Evolutionary conservation across 92 coral and sea anemone genomes (phyloP).

Genomic region (Micromussa lordhowensis): DNA sequence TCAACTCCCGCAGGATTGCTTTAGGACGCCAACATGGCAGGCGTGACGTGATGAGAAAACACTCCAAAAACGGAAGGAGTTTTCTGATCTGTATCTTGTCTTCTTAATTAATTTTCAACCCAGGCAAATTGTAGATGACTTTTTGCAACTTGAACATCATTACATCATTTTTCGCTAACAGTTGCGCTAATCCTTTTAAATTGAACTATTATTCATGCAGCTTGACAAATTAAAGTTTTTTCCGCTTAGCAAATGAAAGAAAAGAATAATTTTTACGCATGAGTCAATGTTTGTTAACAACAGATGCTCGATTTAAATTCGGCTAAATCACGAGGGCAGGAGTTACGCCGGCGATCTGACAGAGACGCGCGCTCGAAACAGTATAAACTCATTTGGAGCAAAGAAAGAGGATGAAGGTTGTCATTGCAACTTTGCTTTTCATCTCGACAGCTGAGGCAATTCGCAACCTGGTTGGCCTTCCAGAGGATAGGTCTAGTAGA

Average conservation of each 20-base stretch:
- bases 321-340: not conserved
- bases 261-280: not conserved
- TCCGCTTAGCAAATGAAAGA: not conserved
- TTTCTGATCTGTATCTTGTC: too few species aligned
- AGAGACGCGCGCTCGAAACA: not conserved
- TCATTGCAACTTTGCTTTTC: not conserved
- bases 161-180: not conserved
- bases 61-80: too few species aligned
- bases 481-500: conserved; percentile 3
- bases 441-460: conserved; percentile 2
- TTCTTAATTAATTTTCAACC: too few species aligned
- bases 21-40: too few species aligned
- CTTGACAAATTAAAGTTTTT: not conserved
- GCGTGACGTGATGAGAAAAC: too few species aligned
- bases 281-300: not conserved
- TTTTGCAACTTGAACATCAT: too few species aligned
- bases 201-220: not conserved
- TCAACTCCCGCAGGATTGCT: too few species aligned
- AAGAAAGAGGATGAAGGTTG: not conserved
- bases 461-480: conserved; percentile 8
- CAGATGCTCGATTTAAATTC: not conserved
- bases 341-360: not conserved
- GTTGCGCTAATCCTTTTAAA: not conserved
- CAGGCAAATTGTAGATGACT: too few species aligned
- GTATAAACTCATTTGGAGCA: not conserved